These are phyloP conservation scores for Calliphora vomitoria DNA, from an alignment of 2,888 invertebrate species.

Conservation along the genomic window DNA sequence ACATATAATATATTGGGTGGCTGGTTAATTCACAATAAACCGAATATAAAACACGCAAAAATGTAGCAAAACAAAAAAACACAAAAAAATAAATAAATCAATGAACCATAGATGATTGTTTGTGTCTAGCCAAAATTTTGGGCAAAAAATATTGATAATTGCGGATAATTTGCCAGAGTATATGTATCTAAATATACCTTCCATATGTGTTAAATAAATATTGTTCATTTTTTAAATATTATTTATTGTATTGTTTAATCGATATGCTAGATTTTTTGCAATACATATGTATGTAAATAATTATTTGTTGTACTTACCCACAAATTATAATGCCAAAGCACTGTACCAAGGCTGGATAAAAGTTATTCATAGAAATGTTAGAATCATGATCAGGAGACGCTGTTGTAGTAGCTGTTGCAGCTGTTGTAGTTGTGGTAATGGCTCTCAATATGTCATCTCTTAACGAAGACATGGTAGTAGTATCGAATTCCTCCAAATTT, in stretches of 20 bases:
- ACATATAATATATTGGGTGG: conserved; percentile 9
- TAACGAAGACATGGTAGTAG: conserved; percentile 41
- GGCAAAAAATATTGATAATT: conserved; percentile 19
- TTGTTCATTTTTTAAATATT: not conserved
- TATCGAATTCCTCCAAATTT: conserved; percentile 41
- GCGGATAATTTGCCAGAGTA: too few relatives aligned
- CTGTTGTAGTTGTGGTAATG: conserved; percentile 60
- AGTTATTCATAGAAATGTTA: conserved; percentile 88
- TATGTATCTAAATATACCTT: not conserved
- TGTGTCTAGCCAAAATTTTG: conserved; percentile 41
- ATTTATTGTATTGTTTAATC: not conserved
- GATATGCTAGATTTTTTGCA: not conserved
- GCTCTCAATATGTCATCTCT: conserved; percentile 51
- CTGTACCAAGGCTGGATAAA: conserved; percentile 95
- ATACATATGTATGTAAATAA: not conserved
- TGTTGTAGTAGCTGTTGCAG: conserved; percentile 70
- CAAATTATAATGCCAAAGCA: conserved; percentile 96
- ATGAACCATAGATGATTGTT: conserved; percentile 61
- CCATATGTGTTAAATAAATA: not conserved
- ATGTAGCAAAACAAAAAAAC: conserved; percentile 23
- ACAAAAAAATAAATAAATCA: conserved; percentile 62
- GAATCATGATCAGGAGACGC: conserved; percentile 78
- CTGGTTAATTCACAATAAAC: conserved; percentile 19
- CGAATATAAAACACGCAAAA: conserved; percentile 37
- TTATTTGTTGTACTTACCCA: conserved; percentile 88